Percentiles rank a stretch among this genome's conserved stretches.
phyloP scores from a whole-genome alignment of 2,888 invertebrate genomes.

The Hyppa rectilinea region DNA sequence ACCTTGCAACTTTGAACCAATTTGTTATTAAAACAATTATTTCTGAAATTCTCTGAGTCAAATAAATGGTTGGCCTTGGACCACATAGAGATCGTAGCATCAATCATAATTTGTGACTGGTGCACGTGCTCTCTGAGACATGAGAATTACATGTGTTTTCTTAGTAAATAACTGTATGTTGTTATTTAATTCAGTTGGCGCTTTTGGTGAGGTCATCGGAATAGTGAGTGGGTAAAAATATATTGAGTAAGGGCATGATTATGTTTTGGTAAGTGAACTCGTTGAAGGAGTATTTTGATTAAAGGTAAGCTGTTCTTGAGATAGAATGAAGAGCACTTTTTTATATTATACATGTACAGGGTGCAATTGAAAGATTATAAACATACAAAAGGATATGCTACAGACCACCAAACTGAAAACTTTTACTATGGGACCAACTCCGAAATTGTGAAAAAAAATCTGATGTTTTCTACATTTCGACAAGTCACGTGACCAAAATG shows the following conservation, averaged over 20 bases:
- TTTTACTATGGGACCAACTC: too few species aligned
- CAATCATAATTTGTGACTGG: constrained; percentile 58
- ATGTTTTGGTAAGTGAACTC: background rate
- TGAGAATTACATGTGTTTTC: constrained; percentile 28
- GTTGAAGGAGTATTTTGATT: background rate
- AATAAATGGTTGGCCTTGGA: constrained; percentile 50
- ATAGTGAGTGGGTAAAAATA: background rate
- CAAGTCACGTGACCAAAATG: too few species aligned
- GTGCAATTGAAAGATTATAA: too few species aligned
- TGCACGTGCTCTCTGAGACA: constrained; percentile 24
- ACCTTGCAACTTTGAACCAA: constrained; percentile 51
- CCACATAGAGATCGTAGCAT: constrained; percentile 47
- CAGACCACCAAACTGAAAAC: too few species aligned
- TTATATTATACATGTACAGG: too few species aligned
- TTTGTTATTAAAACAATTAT: constrained; percentile 44
- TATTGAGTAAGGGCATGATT: background rate
- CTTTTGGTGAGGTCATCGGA: constrained; percentile 22
- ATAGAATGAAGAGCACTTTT: background rate
- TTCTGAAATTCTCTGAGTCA: constrained; percentile 42
- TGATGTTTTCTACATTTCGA: too few species aligned
- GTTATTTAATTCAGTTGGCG: constrained; percentile 27
- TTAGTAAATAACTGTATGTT: constrained; percentile 24
- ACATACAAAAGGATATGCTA: too few species aligned
- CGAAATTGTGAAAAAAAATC: too few species aligned
- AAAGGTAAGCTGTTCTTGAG: background rate